Conservation (phyloP, 2,888 invertebrate genomes). For the Dioctria rufipes region DNA sequence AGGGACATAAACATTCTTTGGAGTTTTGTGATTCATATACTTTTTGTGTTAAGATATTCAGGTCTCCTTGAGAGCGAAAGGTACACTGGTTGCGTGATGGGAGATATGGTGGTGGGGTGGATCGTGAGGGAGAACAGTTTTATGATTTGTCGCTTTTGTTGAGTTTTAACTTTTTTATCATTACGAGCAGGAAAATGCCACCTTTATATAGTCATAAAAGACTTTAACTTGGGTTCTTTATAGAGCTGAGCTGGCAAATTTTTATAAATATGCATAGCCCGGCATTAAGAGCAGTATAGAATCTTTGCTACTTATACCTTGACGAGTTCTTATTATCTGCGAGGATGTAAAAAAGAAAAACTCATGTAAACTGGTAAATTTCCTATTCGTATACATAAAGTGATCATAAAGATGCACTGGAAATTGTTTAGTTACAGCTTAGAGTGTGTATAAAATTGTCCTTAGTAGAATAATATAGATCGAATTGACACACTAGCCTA, state of each 20-base stretch:
- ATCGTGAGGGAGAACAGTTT: conserved; percentile 19
- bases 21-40: conserved; percentile 42
- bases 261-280: conserved; percentile 5
- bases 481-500: too few relatives aligned
- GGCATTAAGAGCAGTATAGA: background rate
- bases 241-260: conserved; percentile 27
- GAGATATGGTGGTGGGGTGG: background rate
- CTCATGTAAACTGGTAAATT: too few relatives aligned
- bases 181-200: conserved; percentile 36
- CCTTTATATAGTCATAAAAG: conserved; percentile 41
- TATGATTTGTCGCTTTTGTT: conserved; percentile 52
- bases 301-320: background rate
- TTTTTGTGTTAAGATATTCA: conserved; percentile 27
- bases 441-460: too few relatives aligned
- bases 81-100: too few relatives aligned
- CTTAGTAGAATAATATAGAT: too few relatives aligned
- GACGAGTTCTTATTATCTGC: background rate
- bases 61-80: background rate
- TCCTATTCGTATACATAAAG: too few relatives aligned
- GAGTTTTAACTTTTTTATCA: conserved; percentile 37
- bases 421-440: too few relatives aligned
- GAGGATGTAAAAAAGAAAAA: too few relatives aligned
- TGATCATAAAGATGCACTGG: too few relatives aligned
- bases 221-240: conserved; percentile 6
- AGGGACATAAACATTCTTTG: conserved; percentile 45